These are phyloP conservation scores for Scaptomyza polygonia DNA, from an alignment of 2,888 invertebrate genomes.

Conservation along the genomic window DNA sequence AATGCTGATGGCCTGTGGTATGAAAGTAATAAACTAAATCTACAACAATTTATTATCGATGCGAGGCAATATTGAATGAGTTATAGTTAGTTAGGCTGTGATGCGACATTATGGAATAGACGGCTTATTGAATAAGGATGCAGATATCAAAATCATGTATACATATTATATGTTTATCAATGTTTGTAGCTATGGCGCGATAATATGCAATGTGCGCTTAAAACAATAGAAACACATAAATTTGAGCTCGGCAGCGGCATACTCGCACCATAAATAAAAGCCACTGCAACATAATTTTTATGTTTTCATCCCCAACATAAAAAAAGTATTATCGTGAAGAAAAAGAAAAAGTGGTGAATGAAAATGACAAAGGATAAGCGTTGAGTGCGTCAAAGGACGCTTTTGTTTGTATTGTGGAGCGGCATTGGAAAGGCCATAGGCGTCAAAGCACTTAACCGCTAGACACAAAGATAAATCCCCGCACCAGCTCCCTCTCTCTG, in stretches of 20 bases:
- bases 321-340: neutral
- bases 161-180: neutral
- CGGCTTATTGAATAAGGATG: constrained; percentile 55
- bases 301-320: neutral
- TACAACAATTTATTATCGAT: constrained; percentile 39
- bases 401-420: constrained; percentile 46
- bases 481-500: neutral
- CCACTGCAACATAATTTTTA: constrained; percentile 57
- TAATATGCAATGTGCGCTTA: constrained; percentile 23
- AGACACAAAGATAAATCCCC: constrained; percentile 55
- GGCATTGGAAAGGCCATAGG: constrained; percentile 57
- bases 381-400: constrained; percentile 38
- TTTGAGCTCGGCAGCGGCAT: constrained; percentile 16
- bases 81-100: constrained; percentile 26
- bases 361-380: constrained; percentile 58
- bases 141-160: constrained; percentile 38
- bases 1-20: constrained; percentile 23
- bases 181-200: constrained; percentile 6
- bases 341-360: constrained; percentile 5
- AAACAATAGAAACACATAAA: constrained; percentile 46
- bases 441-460: constrained; percentile 75
- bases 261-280: constrained; percentile 38
- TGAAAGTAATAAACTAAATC: constrained; percentile 27
- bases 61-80: constrained; percentile 36
- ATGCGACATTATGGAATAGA: constrained; percentile 26